Base-by-base conservation (phyloP, 30 jellyfish, hydroid and myxozoan genomes). In the Aurelia aurita region DNA sequence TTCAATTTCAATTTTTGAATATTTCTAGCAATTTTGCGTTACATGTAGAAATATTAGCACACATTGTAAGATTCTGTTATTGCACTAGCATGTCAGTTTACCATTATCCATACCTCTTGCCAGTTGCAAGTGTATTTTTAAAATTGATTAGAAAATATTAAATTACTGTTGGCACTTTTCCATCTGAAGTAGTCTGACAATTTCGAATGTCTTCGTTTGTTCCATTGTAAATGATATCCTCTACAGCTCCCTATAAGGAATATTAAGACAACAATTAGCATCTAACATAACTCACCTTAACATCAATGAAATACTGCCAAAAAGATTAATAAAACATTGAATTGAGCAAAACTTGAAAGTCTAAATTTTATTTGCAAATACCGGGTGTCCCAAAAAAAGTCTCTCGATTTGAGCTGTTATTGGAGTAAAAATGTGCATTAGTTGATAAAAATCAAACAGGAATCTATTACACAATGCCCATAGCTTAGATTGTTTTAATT, bases 161-260 rank as follows among this genome's bases (percentile, higher is more conserved):
- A 77, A 94, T 58, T 83, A 93, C 98, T 13, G 96, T 80, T 19
- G 97, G 96, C 3, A 85, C 93, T 63, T 82, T 72, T 57, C 89
- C 96, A 39, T 39, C 51, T 21, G 70, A 92, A n/a, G 77, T 58
- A 58, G 70, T 55, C 61, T 62, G 35, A 67, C 96, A 80, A 0
- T 57, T 54, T 45, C 27, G 51, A 51, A 93, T 64, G 10, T 76
- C 91, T 55, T 73, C 87, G 1, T 83, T 72, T 32, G 86, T 58
- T 23, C 96, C 98, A 65, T 93, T 85, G 62, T 93, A 93, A 29
- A 93, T 82, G 46, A 93, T 93, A 44, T 93, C 98, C 69, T 55
- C 82, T 32, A 93, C 91, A n/a, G 49, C 79, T 18, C 89, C 82
- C 98, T 92, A 27, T 15, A 85, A 71, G 32, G 5, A 55, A 47